These are phyloP conservation scores for Cinclus cinclus DNA, from an alignment of 2,113 vertebrate species.

Conservation along the genomic window DNA sequence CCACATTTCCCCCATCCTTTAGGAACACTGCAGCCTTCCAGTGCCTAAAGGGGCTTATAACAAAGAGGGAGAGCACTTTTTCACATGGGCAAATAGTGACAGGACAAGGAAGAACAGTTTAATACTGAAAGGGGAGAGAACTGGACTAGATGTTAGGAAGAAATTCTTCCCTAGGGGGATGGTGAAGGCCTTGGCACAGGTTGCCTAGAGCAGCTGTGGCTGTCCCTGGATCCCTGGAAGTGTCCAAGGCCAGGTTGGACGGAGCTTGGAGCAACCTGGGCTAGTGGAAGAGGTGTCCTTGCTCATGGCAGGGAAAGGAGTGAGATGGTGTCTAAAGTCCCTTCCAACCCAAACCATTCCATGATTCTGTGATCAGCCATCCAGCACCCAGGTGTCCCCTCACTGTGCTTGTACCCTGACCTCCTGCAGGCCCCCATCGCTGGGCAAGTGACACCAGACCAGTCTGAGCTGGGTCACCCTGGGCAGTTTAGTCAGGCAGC, in stretches of 20 bases:
- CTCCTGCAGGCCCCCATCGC: not conserved
- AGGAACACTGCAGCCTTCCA: not conserved
- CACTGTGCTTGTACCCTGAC: not conserved
- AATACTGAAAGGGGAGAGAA: not conserved
- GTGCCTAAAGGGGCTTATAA: not conserved
- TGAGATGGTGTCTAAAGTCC: not conserved
- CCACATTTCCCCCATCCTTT: not conserved
- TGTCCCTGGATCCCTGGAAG: not conserved
- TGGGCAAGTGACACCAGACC: not conserved
- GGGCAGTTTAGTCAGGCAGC: not conserved
- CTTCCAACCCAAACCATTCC: not conserved
- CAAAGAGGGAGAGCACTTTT: not conserved
- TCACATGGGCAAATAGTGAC: not conserved
- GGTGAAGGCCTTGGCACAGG: not conserved
- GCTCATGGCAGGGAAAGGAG: not conserved
- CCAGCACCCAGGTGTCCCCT: not conserved
- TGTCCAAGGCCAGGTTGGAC: not conserved
- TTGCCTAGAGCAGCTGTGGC: rapidly evolving
- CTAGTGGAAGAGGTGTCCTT: not conserved
- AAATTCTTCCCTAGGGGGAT: not conserved
- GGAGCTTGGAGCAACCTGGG: rapidly evolving
- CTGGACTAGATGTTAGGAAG: not conserved
- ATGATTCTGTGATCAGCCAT: not conserved
- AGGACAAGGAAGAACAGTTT: not conserved
- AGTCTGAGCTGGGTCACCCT: not conserved